Base-by-base conservation (phyloP, 2,113 vertebrate genomes). In the Sakesphorus luctuosus region DNA sequence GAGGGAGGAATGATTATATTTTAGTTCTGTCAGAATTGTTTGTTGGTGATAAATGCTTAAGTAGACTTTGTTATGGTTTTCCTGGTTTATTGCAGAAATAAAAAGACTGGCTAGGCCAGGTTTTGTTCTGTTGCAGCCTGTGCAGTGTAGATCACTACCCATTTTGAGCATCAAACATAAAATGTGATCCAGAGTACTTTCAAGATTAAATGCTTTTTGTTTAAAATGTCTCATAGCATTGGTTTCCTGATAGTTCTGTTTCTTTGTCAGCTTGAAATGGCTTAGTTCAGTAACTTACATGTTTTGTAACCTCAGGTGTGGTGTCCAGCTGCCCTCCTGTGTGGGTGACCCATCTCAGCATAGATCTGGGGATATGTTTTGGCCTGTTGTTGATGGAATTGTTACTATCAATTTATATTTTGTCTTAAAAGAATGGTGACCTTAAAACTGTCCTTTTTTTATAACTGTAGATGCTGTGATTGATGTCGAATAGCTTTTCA, bases 31-130 rank as follows among this genome's bases (percentile, higher is more conserved):
- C 90, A 78, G 72, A 92, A 72, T 81, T 87, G 80, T 81, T 84
- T 94, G 90, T 88, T 90, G 84, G 53, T 93, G 80, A 89, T 88
- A 92, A 90, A 95, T 91, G 62, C 65, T 53, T 56, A 59, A 84
- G 68, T 67, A 89, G 83, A 47, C 44, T 74, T 90, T 73, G 92
- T 68, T 91, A 72, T 20, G 29, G 65, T 75, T 93, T 96, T 65
- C 25, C n/a, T 89, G 44, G 76, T 10, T 96, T 96, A 75, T 75
- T 94, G 11, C 40, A 76, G 88, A 79, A 96, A 82, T 92, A 93
- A 94, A 96, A 92, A 87, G 20, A 18, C 69, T 74, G 6, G 3
- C 25, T 35, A 49, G 73, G 35, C n/a, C 26, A 71, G 59, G 31
- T 53, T 90, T 90, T 81, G 33, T 68, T 88, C 68, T 55, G 12